Conservation (phyloP, 2,113 vertebrate genomes). For the Helogale parvula region DNA sequence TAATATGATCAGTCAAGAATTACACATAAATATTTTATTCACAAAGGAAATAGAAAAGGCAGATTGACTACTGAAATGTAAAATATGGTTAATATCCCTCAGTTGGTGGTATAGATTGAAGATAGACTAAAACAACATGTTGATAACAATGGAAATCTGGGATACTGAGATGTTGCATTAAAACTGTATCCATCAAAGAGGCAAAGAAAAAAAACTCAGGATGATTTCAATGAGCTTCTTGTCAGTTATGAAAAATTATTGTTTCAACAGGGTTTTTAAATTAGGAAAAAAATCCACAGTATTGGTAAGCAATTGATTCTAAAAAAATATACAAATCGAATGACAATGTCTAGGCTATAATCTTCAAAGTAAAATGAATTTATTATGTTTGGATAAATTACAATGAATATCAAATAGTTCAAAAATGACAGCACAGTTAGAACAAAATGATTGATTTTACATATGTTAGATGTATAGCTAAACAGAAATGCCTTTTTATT, state of each 20-base stretch:
- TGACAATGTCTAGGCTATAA: background rate
- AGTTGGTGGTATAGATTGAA: slow-evolving; percentile 7
- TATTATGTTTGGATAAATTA: slow-evolving; percentile 25
- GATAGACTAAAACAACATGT: background rate
- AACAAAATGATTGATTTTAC: slow-evolving; percentile 45
- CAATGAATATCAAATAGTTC: slow-evolving; percentile 2
- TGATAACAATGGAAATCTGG: background rate
- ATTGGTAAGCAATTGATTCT: slow-evolving; percentile 4
- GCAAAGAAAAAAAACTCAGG: background rate
- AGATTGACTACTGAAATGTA: slow-evolving; percentile 51
- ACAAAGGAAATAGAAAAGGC: slow-evolving; percentile 48
- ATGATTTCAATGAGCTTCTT: background rate
- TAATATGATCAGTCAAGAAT: slow-evolving; percentile 54
- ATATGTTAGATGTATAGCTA: slow-evolving; percentile 27
- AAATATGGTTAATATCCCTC: slow-evolving; percentile 49
- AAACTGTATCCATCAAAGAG: background rate
- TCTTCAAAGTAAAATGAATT: slow-evolving; percentile 51
- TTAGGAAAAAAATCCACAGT: background rate
- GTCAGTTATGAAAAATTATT: slow-evolving; percentile 12
- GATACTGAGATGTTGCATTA: background rate
- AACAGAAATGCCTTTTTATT: slow-evolving; percentile 52
- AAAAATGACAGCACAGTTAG: slow-evolving; percentile 22
- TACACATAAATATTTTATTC: slow-evolving; percentile 44
- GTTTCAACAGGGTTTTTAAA: slow-evolving; percentile 35
- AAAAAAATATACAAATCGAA: slow-evolving; percentile 34